Base-by-base conservation (phyloP, 2,888 invertebrate species). In the Isoperla grammatica region DNA sequence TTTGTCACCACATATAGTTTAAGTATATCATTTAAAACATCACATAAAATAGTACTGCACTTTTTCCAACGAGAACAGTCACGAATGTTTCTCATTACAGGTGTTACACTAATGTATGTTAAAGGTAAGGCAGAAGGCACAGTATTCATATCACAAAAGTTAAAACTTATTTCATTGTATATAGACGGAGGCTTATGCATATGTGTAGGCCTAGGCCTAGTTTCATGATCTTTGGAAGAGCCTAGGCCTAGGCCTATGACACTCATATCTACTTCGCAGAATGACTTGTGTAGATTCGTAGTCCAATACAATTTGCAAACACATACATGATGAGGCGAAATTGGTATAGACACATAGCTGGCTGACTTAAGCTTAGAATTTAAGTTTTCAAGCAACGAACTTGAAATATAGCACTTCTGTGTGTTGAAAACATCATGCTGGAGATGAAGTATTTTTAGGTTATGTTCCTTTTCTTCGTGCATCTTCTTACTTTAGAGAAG, bases 1-100 rank as follows among this genome's bases (percentile, higher is more conserved):
- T 64, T 56, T 5, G 64, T 49, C 11, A 71, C 48, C n/a, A 66
- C 61, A 63, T 67, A 69, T 17, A 68, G 29, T 56, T 68, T 68
- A 22, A 71, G 63, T 48, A 71, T 62, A 50, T 68, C 66, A 48
- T 63, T 64, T 20, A 68, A 60, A 15, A 68, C 45, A 23, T 63
- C 54, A 11, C 40, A 17, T 19, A 65, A 46, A 3, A 42, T 40
- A 22, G 22, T 23, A 11, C 13, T 29, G 55, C 65, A 58, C 9
- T 60, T 50, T 43, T 62, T 65, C 66, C 66, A 67, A 8, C 53
- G 60, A 3, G 56, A 49, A 3, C 58, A 49, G 17, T 65, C 57
- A 12, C 56, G 37, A 13, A 65, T 46, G 58, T 59, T 53, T 40
- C 63, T 61, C 22, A 68, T 65, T 40, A 68, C 63, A 22, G 68